Conservation (phyloP, 2,797 vertebrate genomes). For the Hipposideros larvatus region DNA sequence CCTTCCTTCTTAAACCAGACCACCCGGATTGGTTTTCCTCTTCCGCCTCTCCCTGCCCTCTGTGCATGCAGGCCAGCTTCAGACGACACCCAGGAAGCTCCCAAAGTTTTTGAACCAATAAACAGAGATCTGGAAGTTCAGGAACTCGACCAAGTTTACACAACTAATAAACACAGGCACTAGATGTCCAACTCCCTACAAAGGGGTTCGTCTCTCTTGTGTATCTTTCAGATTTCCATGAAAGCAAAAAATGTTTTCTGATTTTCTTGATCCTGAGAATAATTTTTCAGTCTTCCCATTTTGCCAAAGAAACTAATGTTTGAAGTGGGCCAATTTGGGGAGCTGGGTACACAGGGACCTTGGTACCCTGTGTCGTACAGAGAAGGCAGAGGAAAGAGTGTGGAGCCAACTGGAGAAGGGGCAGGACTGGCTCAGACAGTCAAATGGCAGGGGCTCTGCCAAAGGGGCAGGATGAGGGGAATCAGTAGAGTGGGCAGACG, state of each 20-base stretch:
- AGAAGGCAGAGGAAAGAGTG: not conserved
- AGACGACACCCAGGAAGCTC: not conserved
- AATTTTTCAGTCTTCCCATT: not conserved
- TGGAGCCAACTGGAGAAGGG: not conserved
- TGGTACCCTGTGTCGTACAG: not conserved
- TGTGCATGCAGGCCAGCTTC: not conserved
- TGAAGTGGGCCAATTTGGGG: not conserved
- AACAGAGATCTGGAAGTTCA: not conserved
- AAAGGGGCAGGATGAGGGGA: not conserved
- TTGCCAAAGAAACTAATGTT: not conserved
- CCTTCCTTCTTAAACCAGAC: not conserved
- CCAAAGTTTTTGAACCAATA: not conserved
- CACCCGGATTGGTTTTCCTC: not conserved
- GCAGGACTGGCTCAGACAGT: not conserved
- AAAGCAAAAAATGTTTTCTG: not conserved
- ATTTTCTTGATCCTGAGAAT: not conserved
- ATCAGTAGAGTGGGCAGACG: not conserved
- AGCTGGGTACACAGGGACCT: not conserved
- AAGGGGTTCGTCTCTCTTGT: not conserved
- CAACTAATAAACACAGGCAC: not conserved
- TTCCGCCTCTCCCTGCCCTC: not conserved
- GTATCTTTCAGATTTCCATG: not conserved
- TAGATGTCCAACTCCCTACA: not conserved
- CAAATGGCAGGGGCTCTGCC: not conserved
- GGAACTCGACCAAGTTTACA: not conserved